Conservation (phyloP, 2,113 vertebrate species). For the Zapornia atra region DNA sequence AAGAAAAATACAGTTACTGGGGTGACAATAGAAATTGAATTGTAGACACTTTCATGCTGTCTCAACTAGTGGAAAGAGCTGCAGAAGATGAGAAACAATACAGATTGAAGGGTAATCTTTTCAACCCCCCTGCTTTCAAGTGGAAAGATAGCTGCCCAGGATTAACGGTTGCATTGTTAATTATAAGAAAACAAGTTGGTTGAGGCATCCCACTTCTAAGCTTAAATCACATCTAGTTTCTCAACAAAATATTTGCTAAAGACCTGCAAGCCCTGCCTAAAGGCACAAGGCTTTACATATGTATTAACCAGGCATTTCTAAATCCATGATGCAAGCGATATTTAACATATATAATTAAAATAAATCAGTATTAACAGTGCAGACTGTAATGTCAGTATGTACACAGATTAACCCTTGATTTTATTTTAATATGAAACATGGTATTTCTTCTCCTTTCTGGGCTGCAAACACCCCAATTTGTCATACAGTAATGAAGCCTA, state of each 20-base stretch:
- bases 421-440: background rate
- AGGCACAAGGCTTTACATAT: constrained; percentile 7
- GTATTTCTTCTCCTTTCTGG: background rate
- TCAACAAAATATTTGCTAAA: constrained; percentile 34
- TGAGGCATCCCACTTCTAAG: constrained; percentile 6
- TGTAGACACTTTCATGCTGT: background rate
- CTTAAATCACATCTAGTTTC: constrained; percentile 30
- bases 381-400: background rate
- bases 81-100: background rate
- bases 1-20: background rate
- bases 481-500: background rate
- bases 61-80: background rate
- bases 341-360: constrained; percentile 29
- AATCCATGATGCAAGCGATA: constrained; percentile 31
- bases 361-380: constrained; percentile 24
- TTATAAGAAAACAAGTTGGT: background rate
- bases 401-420: constrained; percentile 21
- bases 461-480: background rate
- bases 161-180: constrained; percentile 38
- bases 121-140: background rate
- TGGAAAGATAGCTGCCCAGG: background rate
- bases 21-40: background rate
- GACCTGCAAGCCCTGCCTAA: background rate
- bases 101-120: background rate
- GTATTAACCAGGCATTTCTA: constrained; percentile 41